A percentile compares a stretch with the other conserved stretches of the same genome.
Evolutionary conservation across 2,797 vertebrate genomes (phyloP).

Genomic region (Falco naumanni): DNA sequence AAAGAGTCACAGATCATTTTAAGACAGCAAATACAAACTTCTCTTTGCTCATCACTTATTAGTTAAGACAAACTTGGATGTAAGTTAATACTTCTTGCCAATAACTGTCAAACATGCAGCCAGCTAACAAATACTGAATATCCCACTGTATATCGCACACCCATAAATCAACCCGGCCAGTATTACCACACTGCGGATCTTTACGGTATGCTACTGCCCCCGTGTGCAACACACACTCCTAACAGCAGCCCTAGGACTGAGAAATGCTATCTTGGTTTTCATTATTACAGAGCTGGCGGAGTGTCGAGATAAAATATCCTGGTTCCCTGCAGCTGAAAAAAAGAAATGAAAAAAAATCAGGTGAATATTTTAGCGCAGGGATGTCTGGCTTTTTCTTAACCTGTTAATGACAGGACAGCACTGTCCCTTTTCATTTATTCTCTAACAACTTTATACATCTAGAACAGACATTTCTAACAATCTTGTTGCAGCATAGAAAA

Average conservation of each 20-base stretch:
- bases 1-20: not conserved
- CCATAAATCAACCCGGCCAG: not conserved
- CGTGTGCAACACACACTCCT: conserved; percentile 68
- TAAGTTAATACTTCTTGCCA: conserved; percentile 67
- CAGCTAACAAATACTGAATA: conserved; percentile 35
- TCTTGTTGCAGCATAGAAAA: not conserved
- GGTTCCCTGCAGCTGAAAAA: not conserved
- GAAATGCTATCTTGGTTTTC: not conserved
- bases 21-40: conserved; percentile 62
- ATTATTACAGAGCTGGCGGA: not conserved
- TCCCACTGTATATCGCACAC: not conserved
- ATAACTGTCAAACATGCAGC: conserved; percentile 48
- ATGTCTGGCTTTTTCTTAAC: not conserved
- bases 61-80: conserved; percentile 68
- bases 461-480: not conserved
- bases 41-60: conserved; percentile 60
- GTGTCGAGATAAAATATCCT: not conserved
- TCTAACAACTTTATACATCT: not conserved
- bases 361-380: not conserved
- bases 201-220: conserved; percentile 76
- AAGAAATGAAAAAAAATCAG: not conserved
- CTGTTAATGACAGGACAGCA: not conserved
- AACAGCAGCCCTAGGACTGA: conserved; percentile 5
- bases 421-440: not conserved
- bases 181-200: not conserved